Conservation (phyloP, 2,888 invertebrate species). For the Conops quadrifasciatus region DNA sequence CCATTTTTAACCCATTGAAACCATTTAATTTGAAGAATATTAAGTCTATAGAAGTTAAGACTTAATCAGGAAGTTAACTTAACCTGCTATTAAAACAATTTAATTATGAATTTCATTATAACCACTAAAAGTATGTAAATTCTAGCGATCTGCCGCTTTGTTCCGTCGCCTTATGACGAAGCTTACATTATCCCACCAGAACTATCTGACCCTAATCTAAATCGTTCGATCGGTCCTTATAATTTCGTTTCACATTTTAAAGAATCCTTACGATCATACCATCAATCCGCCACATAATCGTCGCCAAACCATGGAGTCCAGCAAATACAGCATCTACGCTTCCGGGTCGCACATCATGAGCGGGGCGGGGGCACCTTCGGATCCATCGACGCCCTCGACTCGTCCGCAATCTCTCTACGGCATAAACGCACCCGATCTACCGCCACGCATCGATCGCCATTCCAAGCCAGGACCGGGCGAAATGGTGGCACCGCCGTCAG, state of each 20-base stretch:
- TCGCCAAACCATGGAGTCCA: slow-evolving; percentile 62
- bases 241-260: slow-evolving; percentile 7
- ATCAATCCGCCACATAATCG: slow-evolving; percentile 58
- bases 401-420: slow-evolving; percentile 68
- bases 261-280: slow-evolving; percentile 65
- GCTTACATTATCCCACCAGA: too few relatives aligned
- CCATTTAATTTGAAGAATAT: too few relatives aligned
- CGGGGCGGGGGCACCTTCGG: slow-evolving; percentile 61
- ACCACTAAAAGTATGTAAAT: too few relatives aligned
- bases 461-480: slow-evolving; percentile 73
- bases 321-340: slow-evolving; percentile 50
- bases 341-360: slow-evolving; percentile 57
- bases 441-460: slow-evolving; percentile 82
- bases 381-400: slow-evolving; percentile 57
- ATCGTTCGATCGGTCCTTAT: too few relatives aligned
- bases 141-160: too few relatives aligned
- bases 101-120: too few relatives aligned
- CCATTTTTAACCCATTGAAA: too few relatives aligned
- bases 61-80: too few relatives aligned
- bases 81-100: too few relatives aligned
- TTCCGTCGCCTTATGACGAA: too few relatives aligned
- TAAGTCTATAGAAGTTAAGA: too few relatives aligned
- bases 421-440: slow-evolving; percentile 75
- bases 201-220: too few relatives aligned
- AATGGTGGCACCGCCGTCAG: slow-evolving; percentile 61